phyloP scores from a whole-genome alignment of 2,888 invertebrate genomes.

The Cylindroiulus punctatus region DNA sequence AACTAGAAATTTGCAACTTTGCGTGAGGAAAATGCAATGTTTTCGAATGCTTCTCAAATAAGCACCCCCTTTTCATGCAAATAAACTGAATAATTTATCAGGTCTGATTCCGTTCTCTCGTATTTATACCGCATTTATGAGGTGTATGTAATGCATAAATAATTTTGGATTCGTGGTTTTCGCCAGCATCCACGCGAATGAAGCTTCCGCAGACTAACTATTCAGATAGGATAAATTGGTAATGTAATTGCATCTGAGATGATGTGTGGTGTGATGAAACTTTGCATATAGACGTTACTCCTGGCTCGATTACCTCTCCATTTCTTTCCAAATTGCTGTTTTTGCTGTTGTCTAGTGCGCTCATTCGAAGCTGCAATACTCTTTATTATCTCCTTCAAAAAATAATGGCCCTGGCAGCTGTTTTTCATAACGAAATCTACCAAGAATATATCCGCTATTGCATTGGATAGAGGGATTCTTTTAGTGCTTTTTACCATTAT shows the following conservation, averaged over 20 bases:
- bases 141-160: neutral
- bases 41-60: neutral
- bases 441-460: too few relatives aligned
- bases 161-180: neutral
- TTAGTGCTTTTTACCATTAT: too few relatives aligned
- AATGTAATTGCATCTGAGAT: neutral
- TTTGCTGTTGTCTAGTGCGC: too few relatives aligned
- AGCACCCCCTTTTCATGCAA: neutral
- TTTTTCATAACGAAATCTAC: neutral
- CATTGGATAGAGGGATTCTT: too few relatives aligned
- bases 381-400: too few relatives aligned
- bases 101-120: neutral
- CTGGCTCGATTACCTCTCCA: too few relatives aligned
- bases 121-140: neutral
- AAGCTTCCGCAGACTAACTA: neutral
- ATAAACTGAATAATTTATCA: slow-evolving; percentile 8
- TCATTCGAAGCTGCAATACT: too few relatives aligned
- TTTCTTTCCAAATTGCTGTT: too few relatives aligned
- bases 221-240: neutral
- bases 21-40: neutral
- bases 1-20: neutral
- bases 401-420: neutral
- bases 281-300: neutral
- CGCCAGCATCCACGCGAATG: neutral
- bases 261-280: neutral